Base-by-base conservation (phyloP, 2,113 vertebrate species). In the Orientallactaga bullata region DNA sequence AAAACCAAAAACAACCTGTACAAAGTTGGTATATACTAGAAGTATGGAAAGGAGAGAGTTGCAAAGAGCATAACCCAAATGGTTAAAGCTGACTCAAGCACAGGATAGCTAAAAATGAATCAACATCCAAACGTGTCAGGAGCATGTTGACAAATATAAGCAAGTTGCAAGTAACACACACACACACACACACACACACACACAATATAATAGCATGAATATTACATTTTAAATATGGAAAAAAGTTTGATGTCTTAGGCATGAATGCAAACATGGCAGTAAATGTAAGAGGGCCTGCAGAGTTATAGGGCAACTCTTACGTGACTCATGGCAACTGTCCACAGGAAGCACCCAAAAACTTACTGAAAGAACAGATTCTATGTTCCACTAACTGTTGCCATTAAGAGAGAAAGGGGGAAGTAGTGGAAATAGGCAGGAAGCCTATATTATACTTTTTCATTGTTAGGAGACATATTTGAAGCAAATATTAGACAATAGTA, bases 41-140 rank as follows among this genome's bases (percentile, higher is more conserved):
- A 91, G 18, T 79, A 69, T 89, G 24, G 24, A 85, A 60, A 71
- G 42, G n/a, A 80, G 42, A 88, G 30, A 80, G n/a, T 47, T 47
- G 42, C 42, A 47, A 47, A 47, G 42, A 47, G 42, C 42, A 8
- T 20, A 68, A 21, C 20, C 5, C n/a, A 78, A 24, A 13, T 61
- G 65, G 60, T 93, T 95, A 76, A 79, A 28, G 42, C 78, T 23
- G 87, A 89, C 13, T 90, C 68, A 78, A 60, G 39, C 72, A 68
- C 5, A 47, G 3, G 78, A n/a, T 35, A 71, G 60, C 51, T 68
- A 47, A 63, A 69, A 81, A 76, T 24, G 39, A 71, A 60, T 79
- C 15, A 37, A 8, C 15, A 60, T 26, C 28, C 16, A 74, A 71
- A 39, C 13, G 66, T n/a, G 5, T n/a, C 39, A 82, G 92, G 39